Base-by-base conservation (phyloP, 2,113 vertebrate genomes). In the Neogobius melanostomus region DNA sequence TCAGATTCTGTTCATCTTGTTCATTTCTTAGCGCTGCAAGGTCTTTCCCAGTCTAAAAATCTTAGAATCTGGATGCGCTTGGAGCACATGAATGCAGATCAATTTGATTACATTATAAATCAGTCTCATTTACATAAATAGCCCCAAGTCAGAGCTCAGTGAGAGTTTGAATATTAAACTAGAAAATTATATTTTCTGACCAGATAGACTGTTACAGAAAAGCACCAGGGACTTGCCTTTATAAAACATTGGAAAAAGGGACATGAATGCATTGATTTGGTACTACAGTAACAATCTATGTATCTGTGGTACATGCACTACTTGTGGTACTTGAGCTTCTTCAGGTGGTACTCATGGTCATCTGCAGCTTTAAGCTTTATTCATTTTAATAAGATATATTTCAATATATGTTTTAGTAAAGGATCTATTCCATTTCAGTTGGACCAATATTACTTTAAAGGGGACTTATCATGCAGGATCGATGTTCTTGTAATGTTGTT, bases 81-180 rank as follows among this genome's bases (percentile, higher is more conserved):
- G 8, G 52, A 9, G 53, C 11, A 3, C 17, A 21, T 50, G 49
- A 50, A 50, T 21, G 53, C 16, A 54, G 16, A 28, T 17, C 4
- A 8, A 17, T 54, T 54, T 54, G 53, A 64, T 50, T 14, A 43
- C 53, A 59, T 59, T 59, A 59, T 42, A 59, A 42, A 42, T 14
- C 56, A 14, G 56, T 42, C 42, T 59, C 21, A 42, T 59, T 36
- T 59, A 28, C 28, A 59, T 42, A 59, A 59, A 42, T 42, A 59
- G 56, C 56, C 56, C 21, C 14, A 42, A 59, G 11, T 42, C 11
- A 59, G 42, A 59, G 42, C 21, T 42, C 56, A 56, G 52, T 9
- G 52, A 53, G 53, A 4, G 9, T 21, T 59, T 59, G 56, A 59
- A 42, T 59, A 42, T 59, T 36, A 59, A 42, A 6, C 7, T 11